Percentiles rank a stretch among this genome's conserved stretches.
phyloP scores from a whole-genome alignment of 2,113 vertebrate species.

The Papio anubis region DNA sequence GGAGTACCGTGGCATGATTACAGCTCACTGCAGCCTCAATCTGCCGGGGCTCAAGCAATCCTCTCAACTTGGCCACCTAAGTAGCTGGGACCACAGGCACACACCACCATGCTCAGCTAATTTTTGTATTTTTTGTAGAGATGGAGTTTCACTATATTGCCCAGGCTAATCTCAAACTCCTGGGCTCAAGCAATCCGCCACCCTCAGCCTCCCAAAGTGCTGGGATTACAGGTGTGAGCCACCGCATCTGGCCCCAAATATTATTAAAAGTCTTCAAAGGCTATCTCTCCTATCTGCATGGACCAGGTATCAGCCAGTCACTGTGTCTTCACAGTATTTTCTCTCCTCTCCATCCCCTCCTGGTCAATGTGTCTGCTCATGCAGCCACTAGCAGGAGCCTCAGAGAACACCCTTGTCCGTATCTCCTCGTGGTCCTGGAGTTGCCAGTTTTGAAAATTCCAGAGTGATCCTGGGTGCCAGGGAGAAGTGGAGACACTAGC shows the following conservation, averaged over 20 bases:
- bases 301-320: neutral
- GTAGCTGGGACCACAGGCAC: too few relatives aligned
- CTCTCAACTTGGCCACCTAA: too few relatives aligned
- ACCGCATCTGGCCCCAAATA: neutral
- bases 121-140: too few relatives aligned
- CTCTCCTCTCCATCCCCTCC: neutral
- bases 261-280: neutral
- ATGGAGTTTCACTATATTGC: too few relatives aligned
- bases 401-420: neutral
- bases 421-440: neutral
- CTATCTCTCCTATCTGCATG: neutral
- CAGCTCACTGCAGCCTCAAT: too few relatives aligned
- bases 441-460: neutral
- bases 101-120: too few relatives aligned
- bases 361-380: neutral
- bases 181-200: too few relatives aligned
- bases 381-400: neutral
- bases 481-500: neutral
- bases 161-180: too few relatives aligned
- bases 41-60: too few relatives aligned
- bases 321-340: neutral
- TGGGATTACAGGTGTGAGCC: too few relatives aligned
- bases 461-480: neutral
- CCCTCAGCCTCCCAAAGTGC: too few relatives aligned
- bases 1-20: too few relatives aligned